A percentile compares a stretch with the other conserved stretches of the same genome.
Conservation (phyloP, 2,797 vertebrate genomes). For the Melopsittacus undulatus region DNA sequence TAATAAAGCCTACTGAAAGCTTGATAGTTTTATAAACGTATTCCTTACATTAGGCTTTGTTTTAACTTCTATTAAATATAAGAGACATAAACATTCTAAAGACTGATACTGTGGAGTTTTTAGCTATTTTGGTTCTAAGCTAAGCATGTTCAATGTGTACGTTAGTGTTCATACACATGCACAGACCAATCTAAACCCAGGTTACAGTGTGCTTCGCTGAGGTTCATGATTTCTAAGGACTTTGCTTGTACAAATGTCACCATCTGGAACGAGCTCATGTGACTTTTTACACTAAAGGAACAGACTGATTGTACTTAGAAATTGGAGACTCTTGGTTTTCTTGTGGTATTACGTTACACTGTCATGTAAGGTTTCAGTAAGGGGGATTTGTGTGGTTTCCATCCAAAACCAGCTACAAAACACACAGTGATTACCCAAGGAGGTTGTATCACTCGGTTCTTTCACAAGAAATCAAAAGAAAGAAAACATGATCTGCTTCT, state of each 20-base stretch:
- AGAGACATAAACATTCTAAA: background rate
- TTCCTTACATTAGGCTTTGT: background rate
- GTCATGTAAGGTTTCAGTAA: background rate
- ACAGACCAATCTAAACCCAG: background rate
- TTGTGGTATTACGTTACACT: background rate
- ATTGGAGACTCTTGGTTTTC: conserved; percentile 7
- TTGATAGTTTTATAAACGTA: background rate
- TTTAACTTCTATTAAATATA: background rate
- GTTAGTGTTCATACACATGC: background rate
- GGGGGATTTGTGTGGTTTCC: background rate
- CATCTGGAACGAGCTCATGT: conserved; percentile 62
- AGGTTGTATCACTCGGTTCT: background rate
- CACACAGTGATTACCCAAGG: background rate
- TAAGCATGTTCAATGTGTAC: background rate
- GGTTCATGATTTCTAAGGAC: conserved; percentile 65
- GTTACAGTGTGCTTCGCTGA: conserved; percentile 44
- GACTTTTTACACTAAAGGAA: conserved; percentile 38
- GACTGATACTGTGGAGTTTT: background rate
- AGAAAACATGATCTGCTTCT: background rate
- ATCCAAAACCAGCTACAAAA: background rate
- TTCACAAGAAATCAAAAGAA: background rate
- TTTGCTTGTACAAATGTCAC: conserved; percentile 62
- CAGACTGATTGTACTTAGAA: conserved; percentile 50
- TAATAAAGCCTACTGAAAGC: background rate
- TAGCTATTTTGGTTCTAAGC: background rate